phyloP scores from a whole-genome alignment of 2,797 vertebrate genomes.

The Capromys pilorides region DNA sequence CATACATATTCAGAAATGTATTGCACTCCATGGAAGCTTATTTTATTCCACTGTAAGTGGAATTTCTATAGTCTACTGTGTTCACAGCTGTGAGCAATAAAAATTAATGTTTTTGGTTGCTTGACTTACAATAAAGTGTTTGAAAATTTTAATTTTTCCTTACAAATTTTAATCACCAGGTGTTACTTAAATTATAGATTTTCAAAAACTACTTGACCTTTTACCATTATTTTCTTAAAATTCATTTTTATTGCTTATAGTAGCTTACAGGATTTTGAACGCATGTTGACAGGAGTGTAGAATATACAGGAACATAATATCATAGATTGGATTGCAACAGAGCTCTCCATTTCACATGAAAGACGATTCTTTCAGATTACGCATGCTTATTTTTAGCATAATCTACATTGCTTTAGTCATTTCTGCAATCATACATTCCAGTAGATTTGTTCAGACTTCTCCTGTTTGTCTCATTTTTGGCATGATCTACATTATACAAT shows the following conservation, averaged over 20 bases:
- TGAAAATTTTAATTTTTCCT: neutral
- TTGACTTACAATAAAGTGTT: conserved; percentile 76
- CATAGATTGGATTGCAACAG: neutral
- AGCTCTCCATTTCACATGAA: neutral
- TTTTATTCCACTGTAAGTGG: conserved; percentile 64
- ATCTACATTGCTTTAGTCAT: neutral
- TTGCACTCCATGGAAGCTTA: conserved; percentile 75
- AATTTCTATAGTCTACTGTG: conserved; percentile 63
- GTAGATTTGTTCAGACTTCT: neutral
- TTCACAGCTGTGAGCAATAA: conserved; percentile 72
- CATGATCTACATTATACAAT: neutral
- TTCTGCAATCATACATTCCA: neutral
- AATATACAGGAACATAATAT: neutral
- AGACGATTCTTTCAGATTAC: neutral
- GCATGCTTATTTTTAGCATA: neutral
- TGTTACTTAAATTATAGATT: conserved; percentile 35
- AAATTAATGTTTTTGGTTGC: conserved; percentile 80
- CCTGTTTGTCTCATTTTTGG: neutral
- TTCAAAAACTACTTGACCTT: neutral
- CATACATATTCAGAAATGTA: conserved; percentile 64
- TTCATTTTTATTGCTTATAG: neutral
- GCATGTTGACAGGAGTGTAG: neutral
- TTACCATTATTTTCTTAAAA: neutral
- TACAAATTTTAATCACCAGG: conserved; percentile 55
- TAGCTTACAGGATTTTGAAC: neutral